Evolutionary conservation across 2,113 vertebrate genomes (phyloP).

Genomic region (Tonatia bakeri): DNA sequence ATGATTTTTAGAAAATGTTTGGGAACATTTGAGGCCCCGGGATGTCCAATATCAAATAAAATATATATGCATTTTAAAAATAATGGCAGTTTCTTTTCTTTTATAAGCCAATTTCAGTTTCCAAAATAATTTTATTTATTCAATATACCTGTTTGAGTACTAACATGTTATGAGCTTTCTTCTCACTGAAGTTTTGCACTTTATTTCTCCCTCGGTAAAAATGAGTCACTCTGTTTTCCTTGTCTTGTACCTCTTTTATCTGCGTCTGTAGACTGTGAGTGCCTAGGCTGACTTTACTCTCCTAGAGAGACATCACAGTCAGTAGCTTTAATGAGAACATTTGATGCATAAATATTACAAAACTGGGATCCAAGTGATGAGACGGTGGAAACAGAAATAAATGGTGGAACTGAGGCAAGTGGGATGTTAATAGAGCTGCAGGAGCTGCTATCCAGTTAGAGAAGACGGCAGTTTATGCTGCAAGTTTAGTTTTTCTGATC

Average conservation of each 20-base stretch:
- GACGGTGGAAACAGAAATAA: slow-evolving; percentile 25
- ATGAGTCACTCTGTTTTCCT: slow-evolving; percentile 29
- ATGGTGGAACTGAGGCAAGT: background rate
- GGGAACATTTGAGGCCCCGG: slow-evolving; percentile 31
- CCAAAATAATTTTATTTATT: slow-evolving; percentile 55
- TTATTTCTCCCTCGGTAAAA: slow-evolving; percentile 71
- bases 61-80: slow-evolving; percentile 31
- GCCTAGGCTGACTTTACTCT: slow-evolving; percentile 40
- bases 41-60: slow-evolving; percentile 53
- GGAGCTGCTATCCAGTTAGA: background rate
- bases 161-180: slow-evolving; percentile 39
- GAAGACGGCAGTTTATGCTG: background rate
- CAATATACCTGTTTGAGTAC: background rate
- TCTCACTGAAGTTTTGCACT: slow-evolving; percentile 31
- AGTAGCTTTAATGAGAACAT: slow-evolving; percentile 68
- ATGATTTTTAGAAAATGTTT: slow-evolving; percentile 50
- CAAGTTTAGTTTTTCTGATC: background rate
- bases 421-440: background rate
- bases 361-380: slow-evolving; percentile 40
- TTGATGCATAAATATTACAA: slow-evolving; percentile 64
- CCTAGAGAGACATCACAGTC: slow-evolving; percentile 5
- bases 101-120: slow-evolving; percentile 52
- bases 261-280: slow-evolving; percentile 37
- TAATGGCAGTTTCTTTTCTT: slow-evolving; percentile 41
- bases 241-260: slow-evolving; percentile 45